Percentiles rank a stretch among this genome's conserved stretches.
These are phyloP conservation scores for Sandelia bainsii DNA, from an alignment of 2,797 vertebrate genomes.

Conservation along the genomic window DNA sequence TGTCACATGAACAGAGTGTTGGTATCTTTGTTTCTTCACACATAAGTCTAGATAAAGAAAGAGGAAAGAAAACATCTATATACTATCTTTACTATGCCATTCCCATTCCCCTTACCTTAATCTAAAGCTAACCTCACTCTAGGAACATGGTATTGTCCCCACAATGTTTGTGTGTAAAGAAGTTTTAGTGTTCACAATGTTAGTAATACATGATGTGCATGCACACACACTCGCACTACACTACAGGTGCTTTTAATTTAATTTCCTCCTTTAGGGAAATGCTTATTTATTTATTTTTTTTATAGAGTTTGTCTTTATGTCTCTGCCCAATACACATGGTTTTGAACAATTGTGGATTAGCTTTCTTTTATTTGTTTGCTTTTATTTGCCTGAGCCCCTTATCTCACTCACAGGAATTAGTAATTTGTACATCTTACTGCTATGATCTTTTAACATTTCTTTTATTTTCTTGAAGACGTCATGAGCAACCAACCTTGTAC, in stretches of 20 bases:
- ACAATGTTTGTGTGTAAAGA: too few species aligned
- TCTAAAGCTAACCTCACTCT: too few species aligned
- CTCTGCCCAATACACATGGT: not conserved
- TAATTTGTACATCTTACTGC: constrained; percentile 8
- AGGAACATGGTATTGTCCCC: too few species aligned
- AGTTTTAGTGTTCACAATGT: too few species aligned
- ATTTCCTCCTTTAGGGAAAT: constrained; percentile 12
- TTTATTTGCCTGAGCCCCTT: constrained; percentile 7
- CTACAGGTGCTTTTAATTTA: constrained; percentile 6
- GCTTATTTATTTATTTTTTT: not conserved
- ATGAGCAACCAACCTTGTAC: too few species aligned
- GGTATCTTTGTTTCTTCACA: constrained; percentile 37
- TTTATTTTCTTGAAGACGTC: not conserved
- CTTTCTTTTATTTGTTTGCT: constrained; percentile 2
- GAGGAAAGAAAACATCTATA: constrained; percentile 13
- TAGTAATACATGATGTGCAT: too few species aligned
- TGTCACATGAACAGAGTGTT: constrained; percentile 11
- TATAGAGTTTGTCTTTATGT: constrained; percentile 29
- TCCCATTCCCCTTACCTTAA: constrained; percentile 3
- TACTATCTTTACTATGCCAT: constrained; percentile 1
- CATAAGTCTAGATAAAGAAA: constrained; percentile 36
- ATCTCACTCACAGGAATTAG: constrained; percentile 17
- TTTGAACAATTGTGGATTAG: not conserved
- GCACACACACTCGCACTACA: not conserved
- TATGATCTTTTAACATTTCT: not conserved